Base-by-base conservation (phyloP, 2,888 invertebrate species). In the Lepas anatifera region DNA sequence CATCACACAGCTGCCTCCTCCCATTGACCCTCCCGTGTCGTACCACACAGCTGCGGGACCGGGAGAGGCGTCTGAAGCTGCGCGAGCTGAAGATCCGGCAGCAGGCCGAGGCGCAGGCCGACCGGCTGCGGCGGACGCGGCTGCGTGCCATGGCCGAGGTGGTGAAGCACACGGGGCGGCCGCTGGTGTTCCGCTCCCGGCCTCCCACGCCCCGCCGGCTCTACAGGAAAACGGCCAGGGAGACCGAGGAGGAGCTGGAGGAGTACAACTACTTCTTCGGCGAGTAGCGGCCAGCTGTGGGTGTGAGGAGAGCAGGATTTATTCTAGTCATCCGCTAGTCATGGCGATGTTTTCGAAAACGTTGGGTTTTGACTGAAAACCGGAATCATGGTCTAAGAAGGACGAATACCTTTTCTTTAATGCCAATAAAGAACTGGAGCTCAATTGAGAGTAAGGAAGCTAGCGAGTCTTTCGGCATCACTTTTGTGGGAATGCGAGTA, bases 71-170 rank as follows among this genome's bases (percentile, higher is more conserved):
- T 10, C 37, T 41, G 27, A 39, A 66, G 66, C 37, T 66, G 39
- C 66, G 66, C 16, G 66, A 66, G 66, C 66, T 27, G 25, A 66
- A 39, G 66, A 39, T 66, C 37, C 25, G 13, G 16, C 37, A 41
- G 66, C 66, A 66, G 66, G 22, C n/a, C 13, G 25, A 13, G 66
- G 66, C 66, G 7, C 66, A 66, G 66, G 66, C 37, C 27, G 66
- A 66, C 25, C 66, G 66, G 27, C 39, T 66, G 66, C 37, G 66
- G 11, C 37, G 66, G 0, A 39, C 66, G 27, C 41, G 37, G 13
- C 37, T 25, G 66, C 66, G 66, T 39, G 66, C 66, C 39, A 39
- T 66, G 66, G 39, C 66, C 6, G 39, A 37, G 66, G 66, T 39
- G 66, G 37, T 66, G 39, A 18, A 22, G 0, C 41, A 27, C 37